phyloP scores from a whole-genome alignment of 2,113 vertebrate species.

The Petrocephalus zakoni region DNA sequence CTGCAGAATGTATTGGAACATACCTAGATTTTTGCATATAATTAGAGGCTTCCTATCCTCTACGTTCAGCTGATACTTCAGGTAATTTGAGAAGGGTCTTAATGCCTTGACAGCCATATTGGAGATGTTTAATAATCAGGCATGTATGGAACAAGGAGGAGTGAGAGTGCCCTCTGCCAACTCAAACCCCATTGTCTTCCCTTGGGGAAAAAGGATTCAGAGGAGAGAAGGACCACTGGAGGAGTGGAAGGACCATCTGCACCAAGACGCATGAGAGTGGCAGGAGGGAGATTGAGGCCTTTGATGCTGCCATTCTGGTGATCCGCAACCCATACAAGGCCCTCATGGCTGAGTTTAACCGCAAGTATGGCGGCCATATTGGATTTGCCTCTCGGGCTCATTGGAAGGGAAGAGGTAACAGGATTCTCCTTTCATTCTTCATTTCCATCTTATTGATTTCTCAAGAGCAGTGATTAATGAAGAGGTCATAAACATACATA shows the following conservation, averaged over 20 bases:
- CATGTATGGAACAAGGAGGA: neutral
- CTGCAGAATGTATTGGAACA: neutral
- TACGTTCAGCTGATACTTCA: neutral
- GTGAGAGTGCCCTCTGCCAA: neutral
- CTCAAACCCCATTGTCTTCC: neutral
- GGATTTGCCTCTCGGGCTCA: constrained; percentile 90
- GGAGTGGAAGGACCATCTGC: constrained; percentile 84
- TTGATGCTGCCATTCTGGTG: constrained; percentile 82
- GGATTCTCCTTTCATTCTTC: neutral
- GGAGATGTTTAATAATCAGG: neutral
- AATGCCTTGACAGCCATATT: neutral
- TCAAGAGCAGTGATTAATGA: neutral
- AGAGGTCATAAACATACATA: neutral
- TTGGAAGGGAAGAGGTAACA: constrained; percentile 92
- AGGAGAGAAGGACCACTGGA: constrained; percentile 92
- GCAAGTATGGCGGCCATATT: constrained; percentile 90
- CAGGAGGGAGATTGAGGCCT: constrained; percentile 88
- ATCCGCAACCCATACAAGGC: constrained; percentile 96
- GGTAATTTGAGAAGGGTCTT: neutral
- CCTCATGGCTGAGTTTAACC: constrained; percentile 96
- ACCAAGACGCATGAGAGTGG: constrained; percentile 96
- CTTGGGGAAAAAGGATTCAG: constrained; percentile 75
- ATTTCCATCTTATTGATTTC: neutral
- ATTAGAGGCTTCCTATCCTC: neutral
- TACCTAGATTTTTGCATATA: neutral